Evolutionary conservation across 2,113 vertebrate species (phyloP).

Genomic region (Rhadina sibilatrix): DNA sequence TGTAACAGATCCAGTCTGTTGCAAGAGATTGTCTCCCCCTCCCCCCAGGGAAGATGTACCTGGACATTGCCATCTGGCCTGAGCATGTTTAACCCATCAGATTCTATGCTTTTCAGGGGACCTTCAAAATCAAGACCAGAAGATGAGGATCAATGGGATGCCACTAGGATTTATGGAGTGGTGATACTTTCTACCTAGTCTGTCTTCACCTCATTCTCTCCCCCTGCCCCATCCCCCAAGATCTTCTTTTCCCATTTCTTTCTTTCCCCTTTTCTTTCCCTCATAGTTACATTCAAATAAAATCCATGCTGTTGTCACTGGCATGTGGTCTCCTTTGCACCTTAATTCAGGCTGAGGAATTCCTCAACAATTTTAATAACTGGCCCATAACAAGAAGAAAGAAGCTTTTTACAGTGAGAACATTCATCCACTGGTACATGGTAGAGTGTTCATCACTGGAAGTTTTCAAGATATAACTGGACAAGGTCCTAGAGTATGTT

Average conservation of each 20-base stretch:
- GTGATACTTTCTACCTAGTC: background rate
- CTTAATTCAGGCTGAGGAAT: background rate
- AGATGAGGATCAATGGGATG: background rate
- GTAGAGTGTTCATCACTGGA: background rate
- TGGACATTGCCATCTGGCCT: background rate
- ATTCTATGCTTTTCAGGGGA: background rate
- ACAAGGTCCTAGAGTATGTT: background rate
- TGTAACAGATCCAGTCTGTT: background rate
- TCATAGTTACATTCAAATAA: background rate
- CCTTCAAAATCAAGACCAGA: background rate
- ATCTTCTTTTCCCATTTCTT: background rate
- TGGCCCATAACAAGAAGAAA: background rate
- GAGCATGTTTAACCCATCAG: background rate
- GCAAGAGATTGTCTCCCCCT: accelerated
- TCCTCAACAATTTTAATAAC: background rate
- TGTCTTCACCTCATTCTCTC: background rate
- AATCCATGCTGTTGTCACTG: background rate
- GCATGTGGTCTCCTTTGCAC: background rate
- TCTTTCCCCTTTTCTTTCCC: background rate
- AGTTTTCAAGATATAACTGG: background rate
- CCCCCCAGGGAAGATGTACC: background rate
- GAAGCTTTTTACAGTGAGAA: background rate
- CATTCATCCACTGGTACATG: background rate
- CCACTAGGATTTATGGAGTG: background rate
- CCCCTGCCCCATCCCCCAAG: background rate